Conservation (phyloP, 2,797 vertebrate species). For the Chiloscyllium punctatum region DNA sequence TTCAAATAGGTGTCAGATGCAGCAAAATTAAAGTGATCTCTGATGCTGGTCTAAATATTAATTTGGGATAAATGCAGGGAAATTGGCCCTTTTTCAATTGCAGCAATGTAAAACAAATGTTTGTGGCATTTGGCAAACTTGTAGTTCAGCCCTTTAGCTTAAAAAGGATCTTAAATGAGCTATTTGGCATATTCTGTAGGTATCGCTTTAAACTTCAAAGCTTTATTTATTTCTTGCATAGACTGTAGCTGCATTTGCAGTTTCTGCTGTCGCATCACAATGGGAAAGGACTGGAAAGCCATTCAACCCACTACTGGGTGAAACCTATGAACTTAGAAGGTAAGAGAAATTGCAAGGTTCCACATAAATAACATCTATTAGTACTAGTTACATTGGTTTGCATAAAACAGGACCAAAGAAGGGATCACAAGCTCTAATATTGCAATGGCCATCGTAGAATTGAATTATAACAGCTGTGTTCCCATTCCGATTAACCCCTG, state of each 20-base stretch:
- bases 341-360: slow-evolving; percentile 47
- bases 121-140: neutral
- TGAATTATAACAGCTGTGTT: too few relatives aligned
- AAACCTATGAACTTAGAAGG: slow-evolving; percentile 89
- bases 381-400: neutral
- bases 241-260: slow-evolving; percentile 91
- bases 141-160: neutral
- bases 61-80: too few relatives aligned
- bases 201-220: neutral
- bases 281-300: slow-evolving; percentile 98
- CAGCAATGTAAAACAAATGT: neutral
- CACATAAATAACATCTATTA: neutral
- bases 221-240: slow-evolving; percentile 44
- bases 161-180: neutral
- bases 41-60: neutral
- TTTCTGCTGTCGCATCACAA: slow-evolving; percentile 93
- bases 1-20: neutral
- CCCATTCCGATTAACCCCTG: too few relatives aligned
- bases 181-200: neutral
- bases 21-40: neutral
- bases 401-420: too few relatives aligned
- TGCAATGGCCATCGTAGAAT: too few relatives aligned
- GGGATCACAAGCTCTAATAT: too few relatives aligned
- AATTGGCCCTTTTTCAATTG: neutral
- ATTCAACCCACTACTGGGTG: slow-evolving; percentile 91